Percentiles rank a stretch among this genome's conserved stretches.
Evolutionary conservation across 2,888 invertebrate species (phyloP).

Genomic region (Pollenia angustigena): DNA sequence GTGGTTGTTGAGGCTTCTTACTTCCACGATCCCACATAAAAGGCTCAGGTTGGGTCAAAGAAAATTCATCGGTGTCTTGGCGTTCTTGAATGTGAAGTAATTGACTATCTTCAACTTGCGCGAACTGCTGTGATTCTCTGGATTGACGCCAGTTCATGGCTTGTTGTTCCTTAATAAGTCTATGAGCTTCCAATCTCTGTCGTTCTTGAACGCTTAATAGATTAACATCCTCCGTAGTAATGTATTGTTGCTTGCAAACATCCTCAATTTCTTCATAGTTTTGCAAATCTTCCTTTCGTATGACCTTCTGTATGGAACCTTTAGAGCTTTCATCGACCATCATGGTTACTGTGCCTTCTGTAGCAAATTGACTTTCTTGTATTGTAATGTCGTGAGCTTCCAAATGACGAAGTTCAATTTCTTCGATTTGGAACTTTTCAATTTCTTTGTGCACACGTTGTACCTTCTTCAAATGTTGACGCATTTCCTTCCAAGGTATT

Average conservation of each 20-base stretch:
- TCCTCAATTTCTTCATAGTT: constrained; percentile 77
- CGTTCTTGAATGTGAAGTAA: constrained; percentile 78
- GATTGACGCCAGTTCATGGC: constrained; percentile 83
- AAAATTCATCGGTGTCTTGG: constrained; percentile 79
- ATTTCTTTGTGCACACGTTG: constrained; percentile 84
- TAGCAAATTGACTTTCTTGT: constrained; percentile 86
- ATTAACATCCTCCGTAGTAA: constrained; percentile 81
- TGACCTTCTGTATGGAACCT: constrained; percentile 79
- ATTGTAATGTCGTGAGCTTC: constrained; percentile 77
- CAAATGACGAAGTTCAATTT: constrained; percentile 83
- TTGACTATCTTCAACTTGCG: constrained; percentile 79
- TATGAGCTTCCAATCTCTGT: constrained; percentile 81
- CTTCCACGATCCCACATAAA: constrained; percentile 83
- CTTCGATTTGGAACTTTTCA: constrained; percentile 84
- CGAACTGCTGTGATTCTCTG: constrained; percentile 78
- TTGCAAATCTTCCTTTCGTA: constrained; percentile 81
- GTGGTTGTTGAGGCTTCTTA: constrained; percentile 77
- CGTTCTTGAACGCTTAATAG: constrained; percentile 83
- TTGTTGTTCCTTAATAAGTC: constrained; percentile 80
- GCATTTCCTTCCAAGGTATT: constrained; percentile 83
- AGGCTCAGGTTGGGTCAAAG: constrained; percentile 80
- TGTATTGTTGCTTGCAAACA: constrained; percentile 79
- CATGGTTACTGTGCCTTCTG: constrained; percentile 86
- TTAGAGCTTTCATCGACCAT: constrained; percentile 84
- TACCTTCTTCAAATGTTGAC: constrained; percentile 82